Conservation (phyloP, 2,888 invertebrate genomes). For the Xestia xanthographa region DNA sequence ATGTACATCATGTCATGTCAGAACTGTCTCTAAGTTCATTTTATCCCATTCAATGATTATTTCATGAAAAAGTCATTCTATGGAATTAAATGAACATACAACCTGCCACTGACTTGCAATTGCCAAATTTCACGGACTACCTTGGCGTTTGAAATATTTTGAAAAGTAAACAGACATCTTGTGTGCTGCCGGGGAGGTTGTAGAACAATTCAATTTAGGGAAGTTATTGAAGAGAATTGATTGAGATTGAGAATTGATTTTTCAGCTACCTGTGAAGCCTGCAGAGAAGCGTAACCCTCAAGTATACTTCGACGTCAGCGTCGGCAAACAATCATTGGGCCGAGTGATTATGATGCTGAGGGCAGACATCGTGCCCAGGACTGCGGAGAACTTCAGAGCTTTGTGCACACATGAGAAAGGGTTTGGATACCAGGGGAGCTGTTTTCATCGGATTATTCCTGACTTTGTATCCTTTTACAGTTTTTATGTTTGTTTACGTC, state of each 20-base stretch:
- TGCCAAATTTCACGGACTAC: background rate
- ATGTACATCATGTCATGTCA: too few relatives aligned
- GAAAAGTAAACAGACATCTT: background rate
- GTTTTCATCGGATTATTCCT: slow-evolving; percentile 98
- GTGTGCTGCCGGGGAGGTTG: background rate
- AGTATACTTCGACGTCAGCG: slow-evolving; percentile 98
- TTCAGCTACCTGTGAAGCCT: slow-evolving; percentile 80
- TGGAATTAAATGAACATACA: too few relatives aligned
- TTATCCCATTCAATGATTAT: background rate
- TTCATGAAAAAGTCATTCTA: background rate
- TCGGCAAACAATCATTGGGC: slow-evolving; percentile 96
- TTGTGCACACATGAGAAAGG: slow-evolving; percentile 99
- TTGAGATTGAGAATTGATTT: slow-evolving; percentile 53
- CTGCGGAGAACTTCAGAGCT: slow-evolving; percentile 98
- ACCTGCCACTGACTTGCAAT: background rate
- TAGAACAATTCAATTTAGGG: background rate
- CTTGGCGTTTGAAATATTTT: too few relatives aligned
- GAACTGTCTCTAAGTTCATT: background rate
- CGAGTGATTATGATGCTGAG: slow-evolving; percentile 97
- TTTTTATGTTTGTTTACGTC: background rate
- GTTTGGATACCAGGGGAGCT: slow-evolving; percentile 97
- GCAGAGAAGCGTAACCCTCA: slow-evolving; percentile 93
- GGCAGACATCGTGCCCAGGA: slow-evolving; percentile 98
- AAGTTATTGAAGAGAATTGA: too few relatives aligned
- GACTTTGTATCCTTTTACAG: slow-evolving; percentile 96